Evolutionary conservation across 2,113 vertebrate genomes (phyloP).

Genomic region (Pardalotus punctatus): DNA sequence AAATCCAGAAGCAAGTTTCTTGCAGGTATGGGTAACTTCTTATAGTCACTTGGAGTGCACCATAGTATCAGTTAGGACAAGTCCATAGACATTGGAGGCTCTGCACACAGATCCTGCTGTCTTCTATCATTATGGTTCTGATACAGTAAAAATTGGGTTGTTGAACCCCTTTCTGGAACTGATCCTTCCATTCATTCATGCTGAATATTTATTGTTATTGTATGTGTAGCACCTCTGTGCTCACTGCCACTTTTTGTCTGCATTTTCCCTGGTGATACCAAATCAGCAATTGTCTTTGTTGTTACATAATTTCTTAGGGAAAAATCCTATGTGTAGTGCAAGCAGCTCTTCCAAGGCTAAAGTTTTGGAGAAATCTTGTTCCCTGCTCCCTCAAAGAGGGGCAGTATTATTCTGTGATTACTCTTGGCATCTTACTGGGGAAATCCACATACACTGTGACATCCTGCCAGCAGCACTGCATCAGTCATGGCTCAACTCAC

Average conservation of each 20-base stretch:
- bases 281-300: not conserved
- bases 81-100: not conserved
- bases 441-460: not conserved
- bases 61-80: not conserved
- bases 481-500: not conserved
- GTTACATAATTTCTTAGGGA: not conserved
- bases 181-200: not conserved
- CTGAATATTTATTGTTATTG: not conserved
- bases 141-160: not conserved
- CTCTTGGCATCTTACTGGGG: not conserved
- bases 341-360: not conserved
- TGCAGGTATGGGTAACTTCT: not conserved
- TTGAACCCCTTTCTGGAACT: not conserved
- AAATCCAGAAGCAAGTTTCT: not conserved
- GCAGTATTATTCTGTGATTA: not conserved
- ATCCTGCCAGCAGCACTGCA: not conserved
- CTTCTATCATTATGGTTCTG: not conserved
- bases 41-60: not conserved
- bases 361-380: not conserved
- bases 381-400: not conserved
- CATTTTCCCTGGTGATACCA: not conserved
- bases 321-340: not conserved
- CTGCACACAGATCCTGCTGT: not conserved
- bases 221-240: not conserved
- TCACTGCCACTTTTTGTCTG: not conserved